Evolutionary conservation across 2,797 vertebrate species (phyloP).

Genomic region (Epinephelus coioides): DNA sequence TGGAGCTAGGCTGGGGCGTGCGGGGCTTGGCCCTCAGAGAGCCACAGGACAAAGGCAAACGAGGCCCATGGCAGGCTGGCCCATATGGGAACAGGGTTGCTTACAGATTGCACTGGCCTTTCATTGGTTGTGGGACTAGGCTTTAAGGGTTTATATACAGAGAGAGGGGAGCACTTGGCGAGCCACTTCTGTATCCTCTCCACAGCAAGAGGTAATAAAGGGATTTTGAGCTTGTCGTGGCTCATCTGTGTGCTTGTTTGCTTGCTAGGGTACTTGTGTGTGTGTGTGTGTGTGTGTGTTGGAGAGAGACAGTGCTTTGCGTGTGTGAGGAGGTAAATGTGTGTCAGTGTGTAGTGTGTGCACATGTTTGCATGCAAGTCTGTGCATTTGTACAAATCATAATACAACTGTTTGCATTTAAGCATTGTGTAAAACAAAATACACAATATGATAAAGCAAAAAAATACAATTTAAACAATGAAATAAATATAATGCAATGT

Average conservation of each 20-base stretch:
- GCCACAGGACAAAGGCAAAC: slow-evolving; percentile 88
- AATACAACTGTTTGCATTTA: slow-evolving; percentile 6
- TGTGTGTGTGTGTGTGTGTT: slow-evolving; percentile 38
- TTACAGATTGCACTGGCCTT: slow-evolving; percentile 87
- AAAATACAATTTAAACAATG: neutral
- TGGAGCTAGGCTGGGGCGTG: slow-evolving; percentile 89
- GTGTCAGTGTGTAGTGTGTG: slow-evolving; percentile 28
- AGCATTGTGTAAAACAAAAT: neutral
- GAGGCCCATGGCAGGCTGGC: slow-evolving; percentile 89
- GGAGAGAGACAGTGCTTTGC: slow-evolving; percentile 26
- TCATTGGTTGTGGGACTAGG: slow-evolving; percentile 86
- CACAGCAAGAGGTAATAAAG: slow-evolving; percentile 85
- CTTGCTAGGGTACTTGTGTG: slow-evolving; percentile 59
- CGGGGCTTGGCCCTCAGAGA: slow-evolving; percentile 90
- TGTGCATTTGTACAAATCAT: slow-evolving; percentile 9
- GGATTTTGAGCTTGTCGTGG: slow-evolving; percentile 84
- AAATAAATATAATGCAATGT: neutral
- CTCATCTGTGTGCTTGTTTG: slow-evolving; percentile 85
- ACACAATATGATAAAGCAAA: neutral
- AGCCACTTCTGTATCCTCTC: slow-evolving; percentile 79
- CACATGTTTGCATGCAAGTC: slow-evolving; percentile 11
- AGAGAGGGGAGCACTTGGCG: slow-evolving; percentile 77
- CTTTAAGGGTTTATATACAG: slow-evolving; percentile 86
- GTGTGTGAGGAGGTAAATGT: slow-evolving; percentile 37
- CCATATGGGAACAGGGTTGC: slow-evolving; percentile 90